Percentiles rank a stretch among this genome's conserved stretches.
Evolutionary conservation across 2,888 invertebrate species (phyloP).

Genomic region (Phyllotreta striolata): DNA sequence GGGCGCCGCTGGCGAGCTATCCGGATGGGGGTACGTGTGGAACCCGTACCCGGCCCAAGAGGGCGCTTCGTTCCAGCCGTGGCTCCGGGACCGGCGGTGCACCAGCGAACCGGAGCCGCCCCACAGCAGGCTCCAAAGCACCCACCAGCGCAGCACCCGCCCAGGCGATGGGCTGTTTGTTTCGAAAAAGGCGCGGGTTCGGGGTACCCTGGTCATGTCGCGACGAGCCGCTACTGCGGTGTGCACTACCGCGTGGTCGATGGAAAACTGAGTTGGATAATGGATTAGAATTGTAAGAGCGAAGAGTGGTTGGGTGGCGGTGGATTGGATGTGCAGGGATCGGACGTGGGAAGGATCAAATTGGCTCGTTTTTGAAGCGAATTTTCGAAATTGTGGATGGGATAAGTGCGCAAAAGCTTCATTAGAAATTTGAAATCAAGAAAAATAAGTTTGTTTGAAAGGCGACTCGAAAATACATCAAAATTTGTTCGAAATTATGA

Average conservation of each 20-base stretch:
- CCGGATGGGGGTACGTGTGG: constrained; percentile 40
- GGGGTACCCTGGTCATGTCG: constrained; percentile 14
- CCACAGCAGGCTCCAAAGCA: constrained; percentile 27
- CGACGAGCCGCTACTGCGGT: constrained; percentile 17
- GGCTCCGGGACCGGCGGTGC: constrained; percentile 12
- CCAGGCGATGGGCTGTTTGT: background rate
- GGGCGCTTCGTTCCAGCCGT: background rate
- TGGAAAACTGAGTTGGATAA: background rate
- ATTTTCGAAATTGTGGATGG: too few relatives aligned
- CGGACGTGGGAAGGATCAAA: background rate
- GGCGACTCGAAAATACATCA: too few relatives aligned
- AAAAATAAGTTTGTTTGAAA: too few relatives aligned
- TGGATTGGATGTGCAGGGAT: constrained; percentile 4
- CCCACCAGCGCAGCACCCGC: constrained; percentile 16
- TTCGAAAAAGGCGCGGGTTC: background rate
- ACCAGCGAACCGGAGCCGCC: constrained; percentile 20
- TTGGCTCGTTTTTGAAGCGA: too few relatives aligned
- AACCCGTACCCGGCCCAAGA: constrained; percentile 37
- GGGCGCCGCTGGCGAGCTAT: constrained; percentile 51
- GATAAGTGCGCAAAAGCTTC: too few relatives aligned
- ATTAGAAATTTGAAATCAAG: too few relatives aligned
- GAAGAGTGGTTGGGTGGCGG: constrained; percentile 1
- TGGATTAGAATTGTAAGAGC: background rate
- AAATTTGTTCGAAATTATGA: too few relatives aligned
- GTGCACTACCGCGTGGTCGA: background rate